Conservation (phyloP, 2,113 vertebrate species). For the Channa maculata region DNA sequence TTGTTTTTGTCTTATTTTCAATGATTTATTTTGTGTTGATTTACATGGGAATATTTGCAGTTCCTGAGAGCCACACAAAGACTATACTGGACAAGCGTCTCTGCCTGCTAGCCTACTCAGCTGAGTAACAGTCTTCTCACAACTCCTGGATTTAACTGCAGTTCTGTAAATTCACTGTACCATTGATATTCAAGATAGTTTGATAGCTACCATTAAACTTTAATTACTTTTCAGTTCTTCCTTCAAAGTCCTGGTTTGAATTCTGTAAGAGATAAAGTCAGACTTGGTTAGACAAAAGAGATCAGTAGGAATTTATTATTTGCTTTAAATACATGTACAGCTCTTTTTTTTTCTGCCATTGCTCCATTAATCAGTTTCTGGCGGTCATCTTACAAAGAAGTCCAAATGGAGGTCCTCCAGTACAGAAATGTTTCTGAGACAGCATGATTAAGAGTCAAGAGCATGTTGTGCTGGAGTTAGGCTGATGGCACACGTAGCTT, state of each 20-base stretch:
- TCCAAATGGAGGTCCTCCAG: slow-evolving; percentile 47
- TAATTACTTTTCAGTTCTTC: slow-evolving; percentile 36
- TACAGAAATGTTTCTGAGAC: slow-evolving; percentile 37
- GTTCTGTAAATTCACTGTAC: slow-evolving; percentile 18
- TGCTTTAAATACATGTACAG: slow-evolving; percentile 81
- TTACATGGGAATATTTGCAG: not conserved
- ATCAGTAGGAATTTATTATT: slow-evolving; percentile 84
- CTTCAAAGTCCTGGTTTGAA: slow-evolving; percentile 24
- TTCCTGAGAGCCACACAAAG: slow-evolving; percentile 23
- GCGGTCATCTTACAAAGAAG: slow-evolving; percentile 48
- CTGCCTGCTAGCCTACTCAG: slow-evolving; percentile 3
- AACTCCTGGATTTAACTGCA: slow-evolving; percentile 45
- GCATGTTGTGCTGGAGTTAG: slow-evolving; percentile 37
- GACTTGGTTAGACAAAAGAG: slow-evolving; percentile 78
- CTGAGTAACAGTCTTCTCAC: slow-evolving; percentile 39
- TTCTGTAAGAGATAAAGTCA: slow-evolving; percentile 39
- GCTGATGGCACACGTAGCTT: slow-evolving; percentile 40
- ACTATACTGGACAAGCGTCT: slow-evolving; percentile 16
- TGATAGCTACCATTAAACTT: slow-evolving; percentile 33
- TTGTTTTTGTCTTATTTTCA: not conserved
- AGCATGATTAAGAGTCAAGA: slow-evolving; percentile 11
- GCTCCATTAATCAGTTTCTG: slow-evolving; percentile 58
- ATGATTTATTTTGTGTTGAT: not conserved
- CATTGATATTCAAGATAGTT: slow-evolving; percentile 41
- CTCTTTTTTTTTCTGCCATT: slow-evolving; percentile 59